These are phyloP conservation scores for Spea bombifrons DNA, from an alignment of 2,113 vertebrate species.

Conservation along the genomic window DNA sequence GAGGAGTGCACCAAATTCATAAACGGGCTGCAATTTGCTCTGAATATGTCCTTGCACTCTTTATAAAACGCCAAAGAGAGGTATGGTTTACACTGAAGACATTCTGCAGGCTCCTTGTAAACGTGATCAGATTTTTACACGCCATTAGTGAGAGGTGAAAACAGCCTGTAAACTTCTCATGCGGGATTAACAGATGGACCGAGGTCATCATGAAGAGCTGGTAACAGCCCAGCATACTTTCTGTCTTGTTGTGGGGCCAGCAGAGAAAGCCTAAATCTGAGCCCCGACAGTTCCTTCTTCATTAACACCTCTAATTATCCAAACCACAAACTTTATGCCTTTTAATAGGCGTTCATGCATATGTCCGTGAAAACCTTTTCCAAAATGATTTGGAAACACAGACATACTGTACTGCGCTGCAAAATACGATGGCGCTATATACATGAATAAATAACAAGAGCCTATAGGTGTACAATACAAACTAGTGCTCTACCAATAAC, in stretches of 20 bases:
- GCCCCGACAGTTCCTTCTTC: not conserved
- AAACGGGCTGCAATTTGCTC: too few species aligned
- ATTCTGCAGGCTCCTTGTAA: conserved; percentile 19
- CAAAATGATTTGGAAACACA: too few species aligned
- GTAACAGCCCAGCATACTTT: conserved; percentile 10
- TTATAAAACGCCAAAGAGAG: not conserved
- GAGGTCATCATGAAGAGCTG: conserved; percentile 12
- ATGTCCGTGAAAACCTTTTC: too few species aligned
- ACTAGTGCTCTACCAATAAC: too few species aligned
- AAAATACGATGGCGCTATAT: too few species aligned
- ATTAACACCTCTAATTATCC: not conserved
- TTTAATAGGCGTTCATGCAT: too few species aligned
- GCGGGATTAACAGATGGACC: conserved; percentile 33
- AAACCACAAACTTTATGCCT: not conserved
- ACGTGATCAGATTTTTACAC: conserved; percentile 20
- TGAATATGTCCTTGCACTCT: too few species aligned
- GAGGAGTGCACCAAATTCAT: too few species aligned
- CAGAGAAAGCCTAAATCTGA: not conserved
- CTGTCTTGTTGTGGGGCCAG: not conserved
- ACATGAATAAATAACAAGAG: too few species aligned
- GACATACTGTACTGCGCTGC: too few species aligned
- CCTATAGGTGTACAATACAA: too few species aligned
- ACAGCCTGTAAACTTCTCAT: conserved; percentile 38
- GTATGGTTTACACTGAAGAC: conserved; percentile 5
- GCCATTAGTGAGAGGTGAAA: conserved; percentile 34